These are phyloP conservation scores for Xerus inauris DNA, from an alignment of 2,113 vertebrate species.

Conservation along the genomic window DNA sequence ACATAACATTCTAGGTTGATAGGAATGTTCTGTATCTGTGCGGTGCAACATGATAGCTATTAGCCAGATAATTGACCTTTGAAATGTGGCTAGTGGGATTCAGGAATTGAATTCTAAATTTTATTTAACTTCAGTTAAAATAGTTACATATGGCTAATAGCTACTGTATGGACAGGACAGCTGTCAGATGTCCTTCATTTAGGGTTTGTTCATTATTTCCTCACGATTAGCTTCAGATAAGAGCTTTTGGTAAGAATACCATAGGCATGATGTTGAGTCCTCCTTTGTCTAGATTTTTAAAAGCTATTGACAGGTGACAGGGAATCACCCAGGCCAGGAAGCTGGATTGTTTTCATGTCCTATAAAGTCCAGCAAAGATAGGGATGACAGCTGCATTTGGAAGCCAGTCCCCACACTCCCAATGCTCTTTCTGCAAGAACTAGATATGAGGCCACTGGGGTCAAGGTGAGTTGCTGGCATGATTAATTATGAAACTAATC, in stretches of 20 bases:
- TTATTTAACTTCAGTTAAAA: conserved; percentile 20
- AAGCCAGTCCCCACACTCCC: background rate
- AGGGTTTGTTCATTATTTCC: background rate
- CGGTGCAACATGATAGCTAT: background rate
- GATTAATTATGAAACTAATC: background rate
- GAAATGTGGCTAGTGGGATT: background rate
- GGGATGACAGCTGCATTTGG: background rate
- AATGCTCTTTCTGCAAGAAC: background rate
- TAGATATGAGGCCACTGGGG: background rate
- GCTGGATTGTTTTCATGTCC: background rate
- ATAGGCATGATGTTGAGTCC: background rate
- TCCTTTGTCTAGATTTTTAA: background rate
- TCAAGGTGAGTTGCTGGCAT: background rate
- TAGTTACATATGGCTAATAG: background rate
- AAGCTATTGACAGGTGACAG: background rate
- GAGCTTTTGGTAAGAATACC: conserved; percentile 4
- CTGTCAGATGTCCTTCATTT: background rate
- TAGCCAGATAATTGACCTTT: background rate
- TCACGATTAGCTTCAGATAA: background rate
- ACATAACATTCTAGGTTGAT: background rate
- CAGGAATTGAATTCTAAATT: conserved; percentile 21
- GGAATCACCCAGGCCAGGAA: background rate
- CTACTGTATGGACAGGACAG: background rate
- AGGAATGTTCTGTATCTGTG: background rate
- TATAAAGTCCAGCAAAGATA: conserved; percentile 26